Conservation (phyloP, 1,140 invertebrate genomes). For the Araneus ventricosus region DNA sequence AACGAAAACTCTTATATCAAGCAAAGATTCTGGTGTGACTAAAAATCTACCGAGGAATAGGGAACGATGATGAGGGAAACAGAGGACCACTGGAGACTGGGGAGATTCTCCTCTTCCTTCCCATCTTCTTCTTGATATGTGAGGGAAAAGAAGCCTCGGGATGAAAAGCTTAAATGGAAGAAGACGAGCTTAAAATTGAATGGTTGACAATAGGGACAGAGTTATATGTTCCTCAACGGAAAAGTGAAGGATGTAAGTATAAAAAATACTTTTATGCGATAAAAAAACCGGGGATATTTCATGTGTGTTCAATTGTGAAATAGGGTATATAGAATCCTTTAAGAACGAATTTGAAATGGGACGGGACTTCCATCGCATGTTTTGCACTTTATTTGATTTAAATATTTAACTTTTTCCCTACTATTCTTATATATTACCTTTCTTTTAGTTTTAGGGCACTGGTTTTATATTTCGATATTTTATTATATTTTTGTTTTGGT, state of each 20-base stretch:
- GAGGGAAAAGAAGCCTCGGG: not conserved
- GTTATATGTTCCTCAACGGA: slow-evolving; percentile 41
- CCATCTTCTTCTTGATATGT: too few relatives aligned
- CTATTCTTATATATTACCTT: too few relatives aligned
- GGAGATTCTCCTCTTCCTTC: not conserved
- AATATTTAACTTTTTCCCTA: too few relatives aligned
- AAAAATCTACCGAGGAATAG: slow-evolving; percentile 58
- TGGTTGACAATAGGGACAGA: slow-evolving; percentile 38
- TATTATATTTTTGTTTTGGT: too few relatives aligned
- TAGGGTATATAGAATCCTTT: not conserved
- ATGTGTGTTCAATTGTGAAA: not conserved
- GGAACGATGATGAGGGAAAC: slow-evolving; percentile 38
- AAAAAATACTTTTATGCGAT: not conserved
- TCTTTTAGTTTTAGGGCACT: too few relatives aligned
- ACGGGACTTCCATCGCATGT: too few relatives aligned
- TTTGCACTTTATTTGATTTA: too few relatives aligned
- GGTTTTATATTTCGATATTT: too few relatives aligned
- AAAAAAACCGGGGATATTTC: not conserved
- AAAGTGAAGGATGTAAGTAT: not conserved
- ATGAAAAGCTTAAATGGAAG: slow-evolving; percentile 62
- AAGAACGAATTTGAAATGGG: not conserved
- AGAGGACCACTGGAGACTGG: slow-evolving; percentile 31
- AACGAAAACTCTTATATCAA: slow-evolving; percentile 36
- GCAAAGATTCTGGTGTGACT: slow-evolving; percentile 53
- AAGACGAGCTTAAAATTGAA: slow-evolving; percentile 38